These are phyloP conservation scores for Himalopsyche tibetana DNA, from an alignment of 2,888 invertebrate genomes.

Conservation along the genomic window DNA sequence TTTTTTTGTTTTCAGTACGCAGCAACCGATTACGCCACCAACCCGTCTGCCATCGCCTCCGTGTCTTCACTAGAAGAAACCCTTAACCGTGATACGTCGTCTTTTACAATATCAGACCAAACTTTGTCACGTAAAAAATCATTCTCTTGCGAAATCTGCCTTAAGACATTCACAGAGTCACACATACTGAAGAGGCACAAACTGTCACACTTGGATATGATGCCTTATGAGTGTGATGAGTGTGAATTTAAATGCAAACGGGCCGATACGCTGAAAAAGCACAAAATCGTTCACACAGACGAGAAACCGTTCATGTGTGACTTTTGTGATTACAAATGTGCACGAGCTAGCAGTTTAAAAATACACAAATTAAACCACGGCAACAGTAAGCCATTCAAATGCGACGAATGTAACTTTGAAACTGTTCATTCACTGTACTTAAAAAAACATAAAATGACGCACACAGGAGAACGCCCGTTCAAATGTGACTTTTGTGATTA, in stretches of 20 bases:
- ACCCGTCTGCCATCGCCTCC: too few relatives aligned
- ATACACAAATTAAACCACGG: not conserved
- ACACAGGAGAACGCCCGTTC: not conserved
- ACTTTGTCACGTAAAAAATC: too few relatives aligned
- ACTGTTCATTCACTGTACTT: not conserved
- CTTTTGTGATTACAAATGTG: not conserved
- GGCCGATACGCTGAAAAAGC: not conserved
- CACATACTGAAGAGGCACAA: not conserved
- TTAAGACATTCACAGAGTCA: too few relatives aligned
- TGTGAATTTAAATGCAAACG: not conserved
- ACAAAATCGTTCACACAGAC: not conserved
- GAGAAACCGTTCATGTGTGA: not conserved
- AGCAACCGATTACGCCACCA: too few relatives aligned
- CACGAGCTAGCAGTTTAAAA: not conserved
- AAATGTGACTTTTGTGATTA: conserved; percentile 7
- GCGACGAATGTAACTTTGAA: not conserved
- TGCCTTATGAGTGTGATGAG: not conserved
- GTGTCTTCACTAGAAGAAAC: too few relatives aligned
- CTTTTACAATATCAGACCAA: too few relatives aligned
- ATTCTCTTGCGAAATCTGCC: too few relatives aligned
- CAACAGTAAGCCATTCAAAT: not conserved
- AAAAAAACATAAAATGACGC: too few relatives aligned
- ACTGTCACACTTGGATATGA: not conserved
- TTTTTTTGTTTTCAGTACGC: too few relatives aligned
- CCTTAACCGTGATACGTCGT: too few relatives aligned